Base-by-base conservation (phyloP, 2,797 vertebrate species). In the Scomberomorus guttatus region DNA sequence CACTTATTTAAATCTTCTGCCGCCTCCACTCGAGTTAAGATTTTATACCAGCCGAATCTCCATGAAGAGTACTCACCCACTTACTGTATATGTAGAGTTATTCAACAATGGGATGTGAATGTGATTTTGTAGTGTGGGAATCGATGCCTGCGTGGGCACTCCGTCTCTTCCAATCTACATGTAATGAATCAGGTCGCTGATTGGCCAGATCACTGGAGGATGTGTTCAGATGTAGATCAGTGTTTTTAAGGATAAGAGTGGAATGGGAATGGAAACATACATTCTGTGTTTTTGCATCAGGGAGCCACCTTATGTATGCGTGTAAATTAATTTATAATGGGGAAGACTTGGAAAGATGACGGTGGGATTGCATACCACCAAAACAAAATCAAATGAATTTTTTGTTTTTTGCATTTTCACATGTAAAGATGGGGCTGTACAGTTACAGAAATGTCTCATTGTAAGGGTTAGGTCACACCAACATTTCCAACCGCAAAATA, bases 1-100 rank as follows among this genome's bases (percentile, higher is more conserved):
- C 46, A 2, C 57, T 1, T 52, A 18, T 52, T 7, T 34, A 18
- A 54, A 61, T 37, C 25, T 24, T 2, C 20, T 27, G 59, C 34
- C 2, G 34, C 68, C 73, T 57, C 42, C 72, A 54, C 63, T 17
- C 1, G 3, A 75, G 46, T 54, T 48, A 13, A 57, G 14, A 56
- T 50, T 48, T 72, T 39, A 62, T 17, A 32, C 27, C 27, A 46
- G 27, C 37, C 24, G 46, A 76, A 63, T 77, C 50, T 72, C 52
- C 37, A 25, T 65, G 25, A 78, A 57, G 64, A 50, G 32, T 4
- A 5, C 14, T 58, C 57, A 58, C 65, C 85, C 74, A 73, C 77
- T 55, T 52, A 55, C 46, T 51, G 55, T 52, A n/a, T 15, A 67
- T 54, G 29, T 3, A 7, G 46, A 67, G 72, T 15, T 56, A 56